Evolutionary conservation across 2,888 invertebrate genomes (phyloP).

Genomic region (Nephrotoma appendiculata): DNA sequence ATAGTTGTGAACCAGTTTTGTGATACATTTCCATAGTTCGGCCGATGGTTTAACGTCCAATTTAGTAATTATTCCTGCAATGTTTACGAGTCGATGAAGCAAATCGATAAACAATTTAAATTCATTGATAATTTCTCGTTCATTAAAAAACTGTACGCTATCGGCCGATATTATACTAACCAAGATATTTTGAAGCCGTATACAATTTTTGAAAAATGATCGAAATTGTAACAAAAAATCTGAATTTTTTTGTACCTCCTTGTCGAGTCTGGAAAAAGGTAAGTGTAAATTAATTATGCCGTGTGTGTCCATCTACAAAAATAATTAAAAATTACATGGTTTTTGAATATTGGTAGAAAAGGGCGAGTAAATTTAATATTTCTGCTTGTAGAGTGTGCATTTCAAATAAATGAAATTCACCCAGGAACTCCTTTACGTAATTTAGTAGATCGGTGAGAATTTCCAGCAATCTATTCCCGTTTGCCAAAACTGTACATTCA

Average conservation of each 20-base stretch:
- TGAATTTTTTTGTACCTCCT: neutral
- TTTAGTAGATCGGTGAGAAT: neutral
- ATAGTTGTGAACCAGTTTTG: conserved; percentile 1
- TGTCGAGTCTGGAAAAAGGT: neutral
- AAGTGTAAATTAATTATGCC: neutral
- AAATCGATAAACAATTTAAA: neutral
- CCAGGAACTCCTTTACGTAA: neutral
- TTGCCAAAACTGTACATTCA: neutral
- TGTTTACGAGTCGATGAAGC: neutral
- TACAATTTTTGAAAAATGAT: neutral
- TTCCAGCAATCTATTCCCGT: neutral
- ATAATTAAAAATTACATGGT: neutral
- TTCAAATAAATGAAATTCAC: neutral
- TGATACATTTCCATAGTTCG: conserved; percentile 11
- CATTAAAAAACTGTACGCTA: neutral
- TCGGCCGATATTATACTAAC: neutral
- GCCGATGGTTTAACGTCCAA: conserved; percentile 11
- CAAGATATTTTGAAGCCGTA: neutral
- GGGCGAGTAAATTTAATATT: neutral
- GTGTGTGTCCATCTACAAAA: neutral
- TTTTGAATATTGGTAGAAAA: neutral
- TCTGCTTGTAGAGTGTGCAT: neutral
- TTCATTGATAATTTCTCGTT: neutral
- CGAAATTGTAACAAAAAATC: neutral
- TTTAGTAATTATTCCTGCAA: conserved; percentile 6